A percentile compares a stretch with the other conserved stretches of the same genome.
These are phyloP conservation scores for Drosophila insularis DNA, from an alignment of 1,140 invertebrate genomes.

Conservation along the genomic window DNA sequence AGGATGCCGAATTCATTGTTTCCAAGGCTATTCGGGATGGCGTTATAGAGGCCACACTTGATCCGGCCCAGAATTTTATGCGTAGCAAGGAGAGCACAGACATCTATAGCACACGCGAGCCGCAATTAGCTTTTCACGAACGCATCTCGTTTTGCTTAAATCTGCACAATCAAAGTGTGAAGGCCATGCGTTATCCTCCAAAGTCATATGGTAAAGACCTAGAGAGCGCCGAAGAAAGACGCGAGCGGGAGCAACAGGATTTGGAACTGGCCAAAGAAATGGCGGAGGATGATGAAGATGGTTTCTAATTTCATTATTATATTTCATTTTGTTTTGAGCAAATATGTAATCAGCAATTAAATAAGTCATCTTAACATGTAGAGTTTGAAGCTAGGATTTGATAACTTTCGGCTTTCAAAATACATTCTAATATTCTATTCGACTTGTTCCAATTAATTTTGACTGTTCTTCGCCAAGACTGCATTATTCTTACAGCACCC, in stretches of 20 bases:
- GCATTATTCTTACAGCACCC: too few species aligned
- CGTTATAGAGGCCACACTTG: conserved; percentile 98
- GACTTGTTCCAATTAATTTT: too few species aligned
- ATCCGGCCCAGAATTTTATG: conserved; percentile 98
- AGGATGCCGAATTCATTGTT: conserved; percentile 99
- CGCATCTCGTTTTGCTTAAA: conserved; percentile 99
- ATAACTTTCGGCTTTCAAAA: neutral
- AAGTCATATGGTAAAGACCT: conserved; percentile 99
- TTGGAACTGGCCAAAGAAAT: conserved; percentile 99
- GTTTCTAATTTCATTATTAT: conserved; percentile 84
- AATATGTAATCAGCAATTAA: conserved; percentile 43
- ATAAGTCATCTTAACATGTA: conserved; percentile 27
- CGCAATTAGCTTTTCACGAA: conserved; percentile 98
- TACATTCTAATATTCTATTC: too few species aligned
- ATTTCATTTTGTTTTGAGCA: conserved; percentile 28
- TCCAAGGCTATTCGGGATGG: conserved; percentile 99
- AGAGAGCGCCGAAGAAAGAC: conserved; percentile 97
- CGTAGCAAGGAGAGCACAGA: conserved; percentile 98
- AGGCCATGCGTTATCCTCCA: conserved; percentile 99
- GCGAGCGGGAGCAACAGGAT: conserved; percentile 98
- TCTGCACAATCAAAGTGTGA: conserved; percentile 98
- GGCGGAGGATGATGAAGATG: conserved; percentile 99
- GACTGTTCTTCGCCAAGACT: too few species aligned
- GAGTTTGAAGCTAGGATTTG: neutral
- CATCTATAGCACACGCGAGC: conserved; percentile 98